phyloP scores from a whole-genome alignment of 2,888 invertebrate species.

The Xestia rhomboidea region DNA sequence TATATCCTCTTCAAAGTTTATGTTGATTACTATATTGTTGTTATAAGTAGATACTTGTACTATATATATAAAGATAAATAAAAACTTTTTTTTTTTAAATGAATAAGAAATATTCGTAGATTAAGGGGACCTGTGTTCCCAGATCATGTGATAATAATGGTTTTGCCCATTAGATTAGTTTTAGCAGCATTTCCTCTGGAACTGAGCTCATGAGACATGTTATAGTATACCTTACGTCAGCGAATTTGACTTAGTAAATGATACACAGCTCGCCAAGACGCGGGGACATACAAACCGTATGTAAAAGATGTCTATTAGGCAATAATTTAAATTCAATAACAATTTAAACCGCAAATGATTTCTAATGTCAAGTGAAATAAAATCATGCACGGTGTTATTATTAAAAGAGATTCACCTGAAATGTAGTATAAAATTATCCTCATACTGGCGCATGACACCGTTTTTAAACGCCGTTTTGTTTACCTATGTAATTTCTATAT shows the following conservation, averaged over 20 bases:
- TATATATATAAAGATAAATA: no score
- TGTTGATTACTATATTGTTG: conserved; percentile 14
- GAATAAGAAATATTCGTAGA: background rate
- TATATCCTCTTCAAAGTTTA: conserved; percentile 27
- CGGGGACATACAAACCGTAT: background rate
- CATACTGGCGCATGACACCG: background rate
- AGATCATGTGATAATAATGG: background rate
- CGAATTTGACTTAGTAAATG: background rate
- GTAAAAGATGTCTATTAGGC: no score
- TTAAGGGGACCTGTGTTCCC: background rate
- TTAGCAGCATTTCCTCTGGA: background rate
- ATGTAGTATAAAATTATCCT: conserved; percentile 7
- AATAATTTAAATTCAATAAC: background rate
- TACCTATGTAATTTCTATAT: conserved; percentile 19
- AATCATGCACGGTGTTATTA: conserved; percentile 1
- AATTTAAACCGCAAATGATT: background rate
- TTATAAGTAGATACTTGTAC: background rate
- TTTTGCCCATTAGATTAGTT: background rate
- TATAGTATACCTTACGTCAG: background rate
- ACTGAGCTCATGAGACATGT: background rate
- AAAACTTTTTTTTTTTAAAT: background rate
- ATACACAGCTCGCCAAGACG: background rate
- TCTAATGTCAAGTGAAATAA: background rate
- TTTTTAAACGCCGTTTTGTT: conserved; percentile 4
- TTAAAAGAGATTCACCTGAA: conserved; percentile 7